Evolutionary conservation across 2,797 vertebrate species (phyloP).

Genomic region (Anabas testudineus): DNA sequence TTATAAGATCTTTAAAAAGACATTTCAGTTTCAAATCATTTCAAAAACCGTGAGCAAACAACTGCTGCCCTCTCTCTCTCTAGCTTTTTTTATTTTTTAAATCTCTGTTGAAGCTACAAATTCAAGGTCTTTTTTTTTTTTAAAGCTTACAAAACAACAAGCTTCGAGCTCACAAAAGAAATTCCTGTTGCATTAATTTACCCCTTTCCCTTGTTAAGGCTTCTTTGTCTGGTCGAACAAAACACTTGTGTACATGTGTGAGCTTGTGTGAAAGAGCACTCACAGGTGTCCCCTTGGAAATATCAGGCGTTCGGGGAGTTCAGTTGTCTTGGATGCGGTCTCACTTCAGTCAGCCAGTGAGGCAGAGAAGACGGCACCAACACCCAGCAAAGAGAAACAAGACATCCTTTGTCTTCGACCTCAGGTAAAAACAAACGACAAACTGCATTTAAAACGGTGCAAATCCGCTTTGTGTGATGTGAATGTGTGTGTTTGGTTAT

Average conservation of each 20-base stretch:
- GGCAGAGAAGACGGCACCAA: constrained; percentile 52
- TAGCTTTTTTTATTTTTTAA: too few relatives aligned
- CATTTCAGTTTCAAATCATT: background rate
- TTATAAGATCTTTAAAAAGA: background rate
- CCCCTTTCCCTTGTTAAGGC: background rate
- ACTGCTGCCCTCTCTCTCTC: too few relatives aligned
- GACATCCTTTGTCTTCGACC: constrained; percentile 19
- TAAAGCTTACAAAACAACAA: background rate
- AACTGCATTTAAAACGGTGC: background rate
- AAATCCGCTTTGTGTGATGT: constrained; percentile 4
- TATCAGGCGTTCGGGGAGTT: constrained; percentile 52
- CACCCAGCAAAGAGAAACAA: constrained; percentile 45
- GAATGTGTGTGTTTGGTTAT: background rate
- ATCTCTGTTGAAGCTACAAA: background rate
- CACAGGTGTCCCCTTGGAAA: constrained; percentile 54
- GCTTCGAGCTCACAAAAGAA: background rate
- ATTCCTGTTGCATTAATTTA: background rate
- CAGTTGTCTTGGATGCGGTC: constrained; percentile 77
- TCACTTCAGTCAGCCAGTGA: constrained; percentile 49
- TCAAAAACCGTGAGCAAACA: background rate
- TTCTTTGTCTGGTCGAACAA: background rate
- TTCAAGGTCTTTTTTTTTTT: background rate
- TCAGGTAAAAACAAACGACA: constrained; percentile 55
- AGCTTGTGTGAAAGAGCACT: constrained; percentile 13
- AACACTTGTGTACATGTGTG: background rate